These are phyloP conservation scores for Sebastes schlegelii DNA, from an alignment of 2,113 vertebrate genomes.

Conservation along the genomic window DNA sequence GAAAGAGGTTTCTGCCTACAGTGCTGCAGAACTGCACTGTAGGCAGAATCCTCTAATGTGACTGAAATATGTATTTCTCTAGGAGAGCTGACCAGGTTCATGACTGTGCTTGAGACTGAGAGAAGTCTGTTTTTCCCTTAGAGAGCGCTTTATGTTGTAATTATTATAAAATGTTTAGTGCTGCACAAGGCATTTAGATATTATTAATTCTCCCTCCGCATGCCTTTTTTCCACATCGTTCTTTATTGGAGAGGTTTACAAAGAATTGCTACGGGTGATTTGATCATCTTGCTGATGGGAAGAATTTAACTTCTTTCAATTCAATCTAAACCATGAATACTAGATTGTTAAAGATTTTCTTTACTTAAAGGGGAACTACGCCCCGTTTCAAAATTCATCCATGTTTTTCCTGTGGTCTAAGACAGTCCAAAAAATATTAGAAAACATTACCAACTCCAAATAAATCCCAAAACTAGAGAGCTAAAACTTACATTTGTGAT, in stretches of 20 bases:
- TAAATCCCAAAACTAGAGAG: too few species aligned
- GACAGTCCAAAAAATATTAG: too few species aligned
- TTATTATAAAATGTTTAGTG: neutral
- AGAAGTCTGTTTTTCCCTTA: neutral
- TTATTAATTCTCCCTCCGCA: neutral
- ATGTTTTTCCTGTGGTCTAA: too few species aligned
- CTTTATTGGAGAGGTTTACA: neutral
- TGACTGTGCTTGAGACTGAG: neutral
- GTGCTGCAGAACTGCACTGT: conserved; percentile 1
- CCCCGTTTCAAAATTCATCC: too few species aligned
- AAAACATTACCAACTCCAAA: too few species aligned
- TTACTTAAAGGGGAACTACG: neutral
- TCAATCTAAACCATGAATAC: neutral
- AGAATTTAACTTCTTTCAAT: neutral
- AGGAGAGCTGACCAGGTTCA: neutral
- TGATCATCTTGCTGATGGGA: neutral
- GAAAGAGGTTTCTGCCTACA: too few species aligned
- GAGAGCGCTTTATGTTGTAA: neutral
- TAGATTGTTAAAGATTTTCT: neutral
- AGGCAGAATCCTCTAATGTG: conserved; percentile 14
- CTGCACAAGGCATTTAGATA: neutral
- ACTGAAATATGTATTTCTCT: neutral
- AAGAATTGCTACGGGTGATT: neutral
- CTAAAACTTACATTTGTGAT: too few species aligned
- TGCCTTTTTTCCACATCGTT: neutral